Evolutionary conservation across 1,140 invertebrate genomes (phyloP).

Genomic region (Laupala kohalensis): DNA sequence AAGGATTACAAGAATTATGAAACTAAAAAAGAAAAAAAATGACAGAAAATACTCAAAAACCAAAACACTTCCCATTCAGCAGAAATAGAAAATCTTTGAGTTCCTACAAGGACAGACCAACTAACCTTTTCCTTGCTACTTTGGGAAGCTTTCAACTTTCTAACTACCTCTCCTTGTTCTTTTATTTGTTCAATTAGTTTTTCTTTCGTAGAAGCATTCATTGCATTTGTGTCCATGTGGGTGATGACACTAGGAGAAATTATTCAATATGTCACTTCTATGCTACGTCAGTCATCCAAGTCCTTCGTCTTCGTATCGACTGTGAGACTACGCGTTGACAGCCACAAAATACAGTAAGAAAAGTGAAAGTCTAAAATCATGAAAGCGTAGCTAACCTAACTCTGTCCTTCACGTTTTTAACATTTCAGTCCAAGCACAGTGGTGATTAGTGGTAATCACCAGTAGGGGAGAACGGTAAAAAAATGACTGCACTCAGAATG

Average conservation of each 20-base stretch:
- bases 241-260: background rate
- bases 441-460: too few species aligned
- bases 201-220: constrained; percentile 1
- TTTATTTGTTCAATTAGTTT: constrained; percentile 46
- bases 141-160: constrained; percentile 66
- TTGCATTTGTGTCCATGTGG: constrained; percentile 1
- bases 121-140: constrained; percentile 51
- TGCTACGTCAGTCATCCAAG: too few species aligned
- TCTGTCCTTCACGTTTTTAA: too few species aligned
- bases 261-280: too few species aligned
- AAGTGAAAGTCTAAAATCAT: background rate
- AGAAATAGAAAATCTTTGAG: too few species aligned
- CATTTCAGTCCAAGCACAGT: too few species aligned
- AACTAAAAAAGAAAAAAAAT: background rate
- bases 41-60: background rate
- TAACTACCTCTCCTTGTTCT: constrained; percentile 64
- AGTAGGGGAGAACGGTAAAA: too few species aligned
- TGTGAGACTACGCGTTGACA: too few species aligned
- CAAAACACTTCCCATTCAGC: background rate
- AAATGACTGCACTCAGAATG: too few species aligned
- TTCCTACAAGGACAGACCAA: too few species aligned
- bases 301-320: too few species aligned
- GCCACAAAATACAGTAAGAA: background rate
- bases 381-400: background rate
- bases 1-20: background rate